Base-by-base conservation (phyloP, 2,888 invertebrate genomes). In the Lumbricus terrestris region DNA sequence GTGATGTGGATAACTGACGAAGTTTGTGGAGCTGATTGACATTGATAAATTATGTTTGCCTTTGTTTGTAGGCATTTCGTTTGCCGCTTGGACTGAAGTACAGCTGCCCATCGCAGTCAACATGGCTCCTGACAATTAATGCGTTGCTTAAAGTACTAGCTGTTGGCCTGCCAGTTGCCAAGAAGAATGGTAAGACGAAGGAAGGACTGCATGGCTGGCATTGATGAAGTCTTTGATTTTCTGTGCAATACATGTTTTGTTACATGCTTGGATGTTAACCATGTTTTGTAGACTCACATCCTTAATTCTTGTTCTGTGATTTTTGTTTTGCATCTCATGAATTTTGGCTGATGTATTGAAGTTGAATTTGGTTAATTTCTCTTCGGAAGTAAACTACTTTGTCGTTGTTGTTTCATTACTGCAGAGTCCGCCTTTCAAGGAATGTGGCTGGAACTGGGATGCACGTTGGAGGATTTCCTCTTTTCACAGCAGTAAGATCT, bases 391-490 rank as follows among this genome's bases (percentile, higher is more conserved):
- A 69, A 11, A 69, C 54, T 29, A 8, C n/a, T n/a, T n/a, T n/a
- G n/a, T n/a, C 29, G 69, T n/a, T 88, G 23, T 35, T 85, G 47
- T 20, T 37, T 90, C 3, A 15, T 89, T 33, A n/a, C 23, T 91
- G 69, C 91, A 92, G 92, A 92, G 90, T 82, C 93, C 34, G 94
- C 94, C 40, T 95, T 95, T 92, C 92, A 93, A 15, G 93, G 93
- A 42, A 95, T 96, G 93, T 99, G 99, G 99, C 96, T 97, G 90
- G 97, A 97, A 93, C 95, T 99, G 91, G 97, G 97, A 0, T 96
- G 96, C 90, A 97, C 98, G 0, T 95, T 99, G 82, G 98, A 99
- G 93, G 97, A 97, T 90, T 99, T 98, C 95, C 96, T 99, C 91
- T 99, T 99, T 94, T 97, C 97, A 18, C 96, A 96, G 93, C 96